Conservation (phyloP, 2,888 invertebrate genomes). For the Tenthredo mesomela region DNA sequence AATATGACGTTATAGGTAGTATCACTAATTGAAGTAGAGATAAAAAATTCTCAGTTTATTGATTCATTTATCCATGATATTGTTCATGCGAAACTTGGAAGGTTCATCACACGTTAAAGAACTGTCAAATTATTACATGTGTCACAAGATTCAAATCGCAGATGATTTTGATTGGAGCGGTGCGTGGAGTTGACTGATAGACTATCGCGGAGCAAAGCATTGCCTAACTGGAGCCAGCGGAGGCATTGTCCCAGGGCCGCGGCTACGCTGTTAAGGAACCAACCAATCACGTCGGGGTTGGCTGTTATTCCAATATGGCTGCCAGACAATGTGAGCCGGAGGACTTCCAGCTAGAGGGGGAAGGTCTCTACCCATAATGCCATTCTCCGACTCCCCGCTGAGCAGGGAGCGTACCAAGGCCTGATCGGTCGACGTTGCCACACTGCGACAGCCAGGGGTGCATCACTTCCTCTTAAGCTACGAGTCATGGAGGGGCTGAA, state of each 20-base stretch:
- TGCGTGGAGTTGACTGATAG: slow-evolving; percentile 74
- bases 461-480: slow-evolving; percentile 61
- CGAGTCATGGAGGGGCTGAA: slow-evolving; percentile 53
- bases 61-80: neutral
- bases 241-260: slow-evolving; percentile 65
- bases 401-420: slow-evolving; percentile 64
- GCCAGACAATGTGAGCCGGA: slow-evolving; percentile 74
- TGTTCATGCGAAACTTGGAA: slow-evolving; percentile 7
- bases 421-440: slow-evolving; percentile 63
- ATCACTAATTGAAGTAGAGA: neutral
- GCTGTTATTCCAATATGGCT: slow-evolving; percentile 75
- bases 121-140: slow-evolving; percentile 42
- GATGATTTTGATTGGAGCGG: slow-evolving; percentile 69
- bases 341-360: slow-evolving; percentile 63
- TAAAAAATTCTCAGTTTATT: neutral
- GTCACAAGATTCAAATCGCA: slow-evolving; percentile 58
- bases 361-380: slow-evolving; percentile 74
- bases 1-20: neutral
- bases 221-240: slow-evolving; percentile 68
- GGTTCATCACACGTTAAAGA: neutral
- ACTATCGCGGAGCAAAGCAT: slow-evolving; percentile 73
- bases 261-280: slow-evolving; percentile 70
- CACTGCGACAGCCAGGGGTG: slow-evolving; percentile 65
- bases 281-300: slow-evolving; percentile 74
- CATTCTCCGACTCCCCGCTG: slow-evolving; percentile 76